These are phyloP conservation scores for Agrilus mali DNA, from an alignment of 2,888 invertebrate species.

Conservation along the genomic window DNA sequence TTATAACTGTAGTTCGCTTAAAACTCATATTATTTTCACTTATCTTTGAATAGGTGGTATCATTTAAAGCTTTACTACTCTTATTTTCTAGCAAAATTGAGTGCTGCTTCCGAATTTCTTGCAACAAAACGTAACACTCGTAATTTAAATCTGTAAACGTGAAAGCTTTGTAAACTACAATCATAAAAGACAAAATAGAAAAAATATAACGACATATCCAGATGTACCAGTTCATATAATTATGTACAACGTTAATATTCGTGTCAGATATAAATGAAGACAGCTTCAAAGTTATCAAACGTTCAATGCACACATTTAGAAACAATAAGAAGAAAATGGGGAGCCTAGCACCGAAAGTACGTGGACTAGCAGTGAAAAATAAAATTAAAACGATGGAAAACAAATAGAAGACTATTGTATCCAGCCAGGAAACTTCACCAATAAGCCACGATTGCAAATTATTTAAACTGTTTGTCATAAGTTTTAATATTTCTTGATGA, in stretches of 20 bases:
- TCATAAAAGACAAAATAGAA: constrained; percentile 22
- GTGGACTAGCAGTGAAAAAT: constrained; percentile 41
- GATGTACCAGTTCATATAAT: constrained; percentile 30
- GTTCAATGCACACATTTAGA: constrained; percentile 38
- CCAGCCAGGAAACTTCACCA: constrained; percentile 50
- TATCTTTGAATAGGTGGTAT: too few relatives aligned
- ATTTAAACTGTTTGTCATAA: constrained; percentile 41
- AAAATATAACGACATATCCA: constrained; percentile 36
- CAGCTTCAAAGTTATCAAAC: constrained; percentile 25
- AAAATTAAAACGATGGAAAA: constrained; percentile 38
- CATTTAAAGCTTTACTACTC: too few relatives aligned
- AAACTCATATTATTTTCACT: neutral
- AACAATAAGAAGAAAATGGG: constrained; percentile 40
- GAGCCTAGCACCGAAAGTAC: constrained; percentile 42
- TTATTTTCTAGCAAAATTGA: constrained; percentile 8
- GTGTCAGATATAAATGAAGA: constrained; percentile 12
- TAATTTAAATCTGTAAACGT: constrained; percentile 32
- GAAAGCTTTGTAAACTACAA: constrained; percentile 28
- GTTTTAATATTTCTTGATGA: constrained; percentile 42
- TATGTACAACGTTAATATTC: constrained; percentile 25
- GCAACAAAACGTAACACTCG: constrained; percentile 33
- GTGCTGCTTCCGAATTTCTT: constrained; percentile 33
- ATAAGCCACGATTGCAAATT: constrained; percentile 47
- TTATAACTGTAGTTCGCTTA: neutral
- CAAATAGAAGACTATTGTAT: constrained; percentile 47